A percentile compares a stretch with the other conserved stretches of the same genome.
phyloP scores from a whole-genome alignment of 2,888 invertebrate genomes.

The Cataglyphis rosenhaueri region DNA sequence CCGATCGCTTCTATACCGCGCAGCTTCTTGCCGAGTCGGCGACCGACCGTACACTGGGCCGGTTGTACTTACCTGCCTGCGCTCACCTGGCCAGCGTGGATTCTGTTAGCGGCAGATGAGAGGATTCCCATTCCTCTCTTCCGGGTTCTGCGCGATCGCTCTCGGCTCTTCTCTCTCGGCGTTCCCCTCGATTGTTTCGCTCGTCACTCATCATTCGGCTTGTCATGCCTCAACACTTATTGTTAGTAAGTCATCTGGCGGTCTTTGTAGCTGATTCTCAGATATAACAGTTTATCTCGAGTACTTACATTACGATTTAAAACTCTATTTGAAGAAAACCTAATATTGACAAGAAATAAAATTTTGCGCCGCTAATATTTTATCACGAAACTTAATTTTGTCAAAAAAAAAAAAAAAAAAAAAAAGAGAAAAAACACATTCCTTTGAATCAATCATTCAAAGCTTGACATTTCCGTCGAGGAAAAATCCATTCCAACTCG shows the following conservation, averaged over 20 bases:
- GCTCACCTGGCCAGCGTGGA: conserved; percentile 70
- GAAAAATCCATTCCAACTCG: background rate
- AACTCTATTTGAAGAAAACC: background rate
- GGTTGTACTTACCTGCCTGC: conserved; percentile 67
- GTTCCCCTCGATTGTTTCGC: conserved; percentile 29
- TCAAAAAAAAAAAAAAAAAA: background rate
- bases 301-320: background rate
- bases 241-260: conserved; percentile 12
- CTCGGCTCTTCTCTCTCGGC: conserved; percentile 18
- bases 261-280: background rate
- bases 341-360: background rate
- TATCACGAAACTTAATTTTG: background rate
- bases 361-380: background rate
- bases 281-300: background rate
- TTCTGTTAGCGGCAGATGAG: conserved; percentile 71
- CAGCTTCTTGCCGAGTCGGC: conserved; percentile 70
- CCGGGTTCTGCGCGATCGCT: conserved; percentile 64
- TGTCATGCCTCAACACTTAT: conserved; percentile 21
- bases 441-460: background rate
- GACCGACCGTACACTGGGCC: conserved; percentile 72
- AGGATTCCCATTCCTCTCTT: conserved; percentile 67
- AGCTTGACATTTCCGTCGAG: background rate
- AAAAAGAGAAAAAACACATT: background rate
- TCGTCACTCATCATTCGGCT: conserved; percentile 10
- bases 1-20: conserved; percentile 38